Evolutionary conservation across 2,113 vertebrate species (phyloP), one percentile per base, ranked within the genome.

Genomic region (Pipra filicauda): DNA sequence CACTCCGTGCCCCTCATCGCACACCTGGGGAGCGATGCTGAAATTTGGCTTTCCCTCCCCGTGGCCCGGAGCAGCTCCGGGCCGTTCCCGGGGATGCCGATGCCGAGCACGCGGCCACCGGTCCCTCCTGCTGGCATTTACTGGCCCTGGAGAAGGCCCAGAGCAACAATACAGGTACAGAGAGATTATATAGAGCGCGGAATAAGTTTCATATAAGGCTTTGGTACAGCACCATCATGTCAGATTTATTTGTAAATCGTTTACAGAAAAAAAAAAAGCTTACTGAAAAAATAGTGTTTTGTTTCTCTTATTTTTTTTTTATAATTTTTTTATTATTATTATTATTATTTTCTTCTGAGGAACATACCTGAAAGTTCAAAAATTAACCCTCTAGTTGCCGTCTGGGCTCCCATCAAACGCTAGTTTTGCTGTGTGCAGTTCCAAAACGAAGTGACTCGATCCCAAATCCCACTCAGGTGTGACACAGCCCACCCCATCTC

Each of bases 181-280:
- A 97, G 96, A 97, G 97, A 97, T 96, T 91, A 95, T 66, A 96
- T 65, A 97, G 97, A 97, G 93, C 88, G 58, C 70, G 88, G 97
- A 97, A 35, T 96, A 97, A 97, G 97, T 98, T 95, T 97, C 67
- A 30, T 96, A 90, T 98, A 98, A 98, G 98, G 98, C 98, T 98
- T 98, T 98, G 98, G 98, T 98, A 98, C 97, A 98, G 98, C 98
- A 98, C 98, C 98, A 95, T 97, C 93, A 96, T 97, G 97, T 97
- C 97, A 93, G 95, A 96, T 96, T 97, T 97, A 97, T 95, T 96
- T 97, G 96, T 97, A 97, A 97, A 97, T 97, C 88, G 76, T 97
- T 97, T 96, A 98, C 95, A 97, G 96, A 96, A 97, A 97, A 95
- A 94, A 95, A 95, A 98, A 97, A 98, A 97, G 89, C 96, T 95